These are phyloP conservation scores for Vanessa atalanta DNA, from an alignment of 1,140 invertebrate genomes.

Conservation along the genomic window DNA sequence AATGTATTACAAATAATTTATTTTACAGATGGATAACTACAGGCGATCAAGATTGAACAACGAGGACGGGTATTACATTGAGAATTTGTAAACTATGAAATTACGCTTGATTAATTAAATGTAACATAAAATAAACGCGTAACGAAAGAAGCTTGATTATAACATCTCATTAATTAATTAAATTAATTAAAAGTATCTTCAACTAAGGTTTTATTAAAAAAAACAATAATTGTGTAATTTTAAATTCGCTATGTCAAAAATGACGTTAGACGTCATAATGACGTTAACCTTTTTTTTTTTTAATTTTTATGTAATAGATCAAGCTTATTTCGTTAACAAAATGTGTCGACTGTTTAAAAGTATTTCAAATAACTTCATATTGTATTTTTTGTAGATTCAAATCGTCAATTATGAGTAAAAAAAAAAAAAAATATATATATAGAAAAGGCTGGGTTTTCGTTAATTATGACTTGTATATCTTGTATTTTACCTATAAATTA, in stretches of 20 bases:
- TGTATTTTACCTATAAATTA: conserved; percentile 20
- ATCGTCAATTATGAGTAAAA: conserved; percentile 29
- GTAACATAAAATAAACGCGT: conserved; percentile 27
- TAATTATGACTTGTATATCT: neutral
- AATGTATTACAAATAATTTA: neutral
- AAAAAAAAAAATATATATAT: neutral
- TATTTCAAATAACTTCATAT: conserved; percentile 11
- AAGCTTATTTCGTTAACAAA: conserved; percentile 25
- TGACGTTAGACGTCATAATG: neutral
- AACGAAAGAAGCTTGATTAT: conserved; percentile 34
- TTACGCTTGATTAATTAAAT: conserved; percentile 16
- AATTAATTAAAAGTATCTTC: too few relatives aligned
- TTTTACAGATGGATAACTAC: conserved; percentile 69
- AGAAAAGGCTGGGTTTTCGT: conserved; percentile 17
- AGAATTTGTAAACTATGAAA: conserved; percentile 55
- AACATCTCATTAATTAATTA: too few relatives aligned
- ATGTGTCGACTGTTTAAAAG: conserved; percentile 32
- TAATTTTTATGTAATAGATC: neutral
- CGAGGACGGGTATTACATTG: conserved; percentile 62
- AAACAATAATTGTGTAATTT: too few relatives aligned
- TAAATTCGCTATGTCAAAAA: too few relatives aligned
- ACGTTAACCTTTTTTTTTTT: conserved; percentile 4
- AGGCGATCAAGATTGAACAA: conserved; percentile 58
- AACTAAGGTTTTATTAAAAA: too few relatives aligned
- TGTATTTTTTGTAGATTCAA: conserved; percentile 15